phyloP scores from a whole-genome alignment of 2,113 vertebrate genomes.

The Ochotona curzoniae region DNA sequence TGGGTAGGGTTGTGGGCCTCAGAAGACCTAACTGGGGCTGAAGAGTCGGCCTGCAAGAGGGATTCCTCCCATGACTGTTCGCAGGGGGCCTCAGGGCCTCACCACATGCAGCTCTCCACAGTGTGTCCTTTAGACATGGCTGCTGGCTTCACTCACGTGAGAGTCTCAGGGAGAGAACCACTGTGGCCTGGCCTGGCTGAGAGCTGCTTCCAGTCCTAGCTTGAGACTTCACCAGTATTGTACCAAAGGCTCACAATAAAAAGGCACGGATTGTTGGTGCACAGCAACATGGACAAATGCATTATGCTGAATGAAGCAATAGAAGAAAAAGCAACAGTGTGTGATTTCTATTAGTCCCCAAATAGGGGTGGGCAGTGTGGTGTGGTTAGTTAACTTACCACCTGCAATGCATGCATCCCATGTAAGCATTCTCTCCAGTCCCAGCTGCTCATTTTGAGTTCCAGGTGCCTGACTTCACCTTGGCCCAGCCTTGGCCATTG shows the following conservation, averaged over 20 bases:
- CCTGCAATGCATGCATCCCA: too few relatives aligned
- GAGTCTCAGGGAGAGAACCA: not conserved
- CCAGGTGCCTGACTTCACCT: too few relatives aligned
- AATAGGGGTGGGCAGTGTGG: too few relatives aligned
- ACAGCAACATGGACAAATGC: not conserved
- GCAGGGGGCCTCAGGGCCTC: not conserved
- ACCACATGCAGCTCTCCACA: accelerated
- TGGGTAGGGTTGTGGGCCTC: too few relatives aligned
- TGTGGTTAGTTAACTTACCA: too few relatives aligned
- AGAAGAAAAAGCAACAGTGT: not conserved
- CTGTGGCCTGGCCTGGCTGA: not conserved
- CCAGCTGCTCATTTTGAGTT: too few relatives aligned
- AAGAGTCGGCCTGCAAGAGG: not conserved
- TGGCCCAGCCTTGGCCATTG: too few relatives aligned
- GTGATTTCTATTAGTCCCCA: too few relatives aligned
- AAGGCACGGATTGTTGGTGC: not conserved
- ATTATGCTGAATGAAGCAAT: not conserved
- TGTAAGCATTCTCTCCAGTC: too few relatives aligned
- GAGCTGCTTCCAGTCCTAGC: not conserved
- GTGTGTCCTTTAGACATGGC: not conserved
- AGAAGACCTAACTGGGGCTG: not conserved
- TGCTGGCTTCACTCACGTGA: not conserved
- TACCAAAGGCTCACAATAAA: not conserved
- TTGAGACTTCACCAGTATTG: not conserved
- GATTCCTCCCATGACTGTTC: not conserved